phyloP scores from a whole-genome alignment of 2,797 vertebrate genomes.

The Molossus alvarezi region DNA sequence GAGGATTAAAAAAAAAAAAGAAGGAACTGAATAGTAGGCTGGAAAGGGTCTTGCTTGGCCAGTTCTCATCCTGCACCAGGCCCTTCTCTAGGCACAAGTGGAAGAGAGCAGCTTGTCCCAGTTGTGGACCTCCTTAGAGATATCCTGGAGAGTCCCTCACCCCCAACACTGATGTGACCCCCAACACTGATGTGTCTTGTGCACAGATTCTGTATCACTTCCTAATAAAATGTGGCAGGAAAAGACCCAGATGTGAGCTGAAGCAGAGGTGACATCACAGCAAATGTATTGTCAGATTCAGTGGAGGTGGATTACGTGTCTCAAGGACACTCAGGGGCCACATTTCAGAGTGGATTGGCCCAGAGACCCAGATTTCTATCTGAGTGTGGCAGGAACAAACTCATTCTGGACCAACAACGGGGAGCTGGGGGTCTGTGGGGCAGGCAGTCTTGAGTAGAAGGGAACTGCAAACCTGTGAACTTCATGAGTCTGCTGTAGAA shows the following conservation, averaged over 20 bases:
- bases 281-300: not conserved
- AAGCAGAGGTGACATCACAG: not conserved
- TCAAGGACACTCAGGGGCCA: not conserved
- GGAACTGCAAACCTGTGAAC: not conserved
- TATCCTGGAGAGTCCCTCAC: not conserved
- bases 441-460: not conserved
- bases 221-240: not conserved
- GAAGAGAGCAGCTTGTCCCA: not conserved
- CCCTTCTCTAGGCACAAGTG: not conserved
- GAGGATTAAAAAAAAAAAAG: constrained; percentile 73
- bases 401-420: not conserved
- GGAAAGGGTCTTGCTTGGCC: not conserved
- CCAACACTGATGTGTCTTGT: accelerated
- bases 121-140: not conserved
- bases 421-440: not conserved
- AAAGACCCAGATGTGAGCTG: not conserved
- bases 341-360: not conserved
- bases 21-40: constrained; percentile 90
- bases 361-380: not conserved
- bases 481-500: not conserved
- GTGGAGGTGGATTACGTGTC: not conserved
- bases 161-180: accelerated
- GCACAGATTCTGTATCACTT: not conserved
- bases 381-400: not conserved
- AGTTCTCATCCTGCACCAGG: accelerated